Evolutionary conservation across 2,113 vertebrate genomes (phyloP).

Genomic region (Pelecanus crispus): DNA sequence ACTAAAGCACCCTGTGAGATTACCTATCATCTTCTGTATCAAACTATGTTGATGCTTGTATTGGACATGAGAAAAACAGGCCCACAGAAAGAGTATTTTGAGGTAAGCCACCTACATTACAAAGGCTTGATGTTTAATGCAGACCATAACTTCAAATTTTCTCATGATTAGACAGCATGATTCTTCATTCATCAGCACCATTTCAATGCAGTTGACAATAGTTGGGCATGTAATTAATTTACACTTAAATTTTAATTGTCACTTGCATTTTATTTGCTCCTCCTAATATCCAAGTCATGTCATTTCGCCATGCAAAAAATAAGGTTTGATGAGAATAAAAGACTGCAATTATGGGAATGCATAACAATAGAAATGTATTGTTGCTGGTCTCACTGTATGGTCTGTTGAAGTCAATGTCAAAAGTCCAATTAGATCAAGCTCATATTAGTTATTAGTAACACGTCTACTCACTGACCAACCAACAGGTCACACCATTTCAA

Average conservation of each 20-base stretch:
- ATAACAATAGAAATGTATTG: background rate
- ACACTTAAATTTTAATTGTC: background rate
- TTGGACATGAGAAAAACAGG: background rate
- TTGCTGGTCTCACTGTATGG: background rate
- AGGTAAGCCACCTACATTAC: background rate
- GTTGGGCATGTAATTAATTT: background rate
- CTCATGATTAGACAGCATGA: background rate
- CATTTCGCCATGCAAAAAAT: background rate
- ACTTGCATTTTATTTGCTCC: background rate
- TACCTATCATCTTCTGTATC: background rate
- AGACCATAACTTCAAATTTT: background rate
- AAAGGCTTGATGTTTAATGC: background rate
- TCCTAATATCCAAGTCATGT: background rate
- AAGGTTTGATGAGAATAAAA: background rate
- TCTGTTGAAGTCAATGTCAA: background rate
- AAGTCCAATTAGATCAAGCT: background rate
- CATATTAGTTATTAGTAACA: background rate
- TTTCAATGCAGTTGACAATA: background rate
- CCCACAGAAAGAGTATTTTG: background rate
- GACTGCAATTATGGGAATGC: background rate
- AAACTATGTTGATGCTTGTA: background rate
- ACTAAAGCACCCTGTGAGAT: background rate
- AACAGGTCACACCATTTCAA: background rate
- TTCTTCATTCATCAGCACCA: background rate
- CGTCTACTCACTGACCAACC: background rate